phyloP scores from a whole-genome alignment of 2,113 vertebrate species.

The Periophthalmodon schlosseri region DNA sequence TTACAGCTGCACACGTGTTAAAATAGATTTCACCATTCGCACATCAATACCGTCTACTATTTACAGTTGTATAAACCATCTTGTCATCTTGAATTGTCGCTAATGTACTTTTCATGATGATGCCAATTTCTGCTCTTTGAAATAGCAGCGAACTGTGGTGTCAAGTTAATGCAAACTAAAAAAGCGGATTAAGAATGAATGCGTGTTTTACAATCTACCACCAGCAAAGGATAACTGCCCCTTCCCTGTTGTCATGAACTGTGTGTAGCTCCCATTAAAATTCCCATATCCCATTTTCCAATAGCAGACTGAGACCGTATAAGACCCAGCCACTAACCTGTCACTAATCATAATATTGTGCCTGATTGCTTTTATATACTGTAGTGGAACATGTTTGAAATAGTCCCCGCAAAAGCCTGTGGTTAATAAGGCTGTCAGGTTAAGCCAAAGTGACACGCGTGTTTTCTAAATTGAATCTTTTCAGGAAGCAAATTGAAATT shows the following conservation, averaged over 20 bases:
- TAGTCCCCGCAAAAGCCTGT: conserved; percentile 7
- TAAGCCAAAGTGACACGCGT: conserved; percentile 27
- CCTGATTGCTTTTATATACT: neutral
- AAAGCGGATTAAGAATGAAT: neutral
- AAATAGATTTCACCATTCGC: conserved; percentile 3
- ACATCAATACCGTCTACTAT: neutral
- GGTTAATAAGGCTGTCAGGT: conserved; percentile 31
- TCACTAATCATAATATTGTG: neutral
- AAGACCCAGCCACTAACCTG: neutral
- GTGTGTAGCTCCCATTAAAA: too few species aligned
- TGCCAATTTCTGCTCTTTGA: neutral
- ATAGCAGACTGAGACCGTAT: neutral
- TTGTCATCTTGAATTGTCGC: neutral
- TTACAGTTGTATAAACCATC: neutral
- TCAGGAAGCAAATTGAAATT: conserved; percentile 43
- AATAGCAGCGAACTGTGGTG: neutral
- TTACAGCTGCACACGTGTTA: conserved; percentile 7
- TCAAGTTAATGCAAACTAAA: neutral
- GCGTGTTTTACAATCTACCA: neutral
- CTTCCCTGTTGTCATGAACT: too few species aligned
- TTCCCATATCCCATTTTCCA: too few species aligned
- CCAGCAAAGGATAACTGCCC: neutral
- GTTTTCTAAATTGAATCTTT: conserved; percentile 41
- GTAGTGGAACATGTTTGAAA: conserved; percentile 9
- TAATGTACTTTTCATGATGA: neutral